These are phyloP conservation scores for Clamator glandarius DNA, from an alignment of 2,797 vertebrate genomes.

Conservation along the genomic window DNA sequence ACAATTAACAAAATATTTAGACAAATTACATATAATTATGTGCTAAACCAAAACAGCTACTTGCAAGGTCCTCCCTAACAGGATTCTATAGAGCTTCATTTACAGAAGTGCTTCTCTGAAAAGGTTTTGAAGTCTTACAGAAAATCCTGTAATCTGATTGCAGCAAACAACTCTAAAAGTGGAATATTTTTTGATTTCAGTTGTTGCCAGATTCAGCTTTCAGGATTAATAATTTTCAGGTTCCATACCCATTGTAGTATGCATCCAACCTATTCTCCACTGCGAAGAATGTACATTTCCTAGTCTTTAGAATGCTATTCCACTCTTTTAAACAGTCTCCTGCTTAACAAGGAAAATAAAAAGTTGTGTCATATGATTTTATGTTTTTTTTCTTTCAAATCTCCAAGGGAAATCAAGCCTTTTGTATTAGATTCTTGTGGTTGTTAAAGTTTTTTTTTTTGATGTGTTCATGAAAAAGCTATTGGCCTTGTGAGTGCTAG, in stretches of 20 bases:
- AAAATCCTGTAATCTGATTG: constrained; percentile 12
- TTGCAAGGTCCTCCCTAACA: neutral
- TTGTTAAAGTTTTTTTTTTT: no score
- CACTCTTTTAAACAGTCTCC: neutral
- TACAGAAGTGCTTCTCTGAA: constrained; percentile 11
- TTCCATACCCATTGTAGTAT: neutral
- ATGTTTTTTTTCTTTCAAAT: neutral
- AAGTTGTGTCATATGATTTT: neutral
- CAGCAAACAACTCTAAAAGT: neutral
- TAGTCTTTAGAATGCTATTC: neutral
- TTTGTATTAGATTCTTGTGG: neutral
- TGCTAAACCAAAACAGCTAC: constrained; percentile 33
- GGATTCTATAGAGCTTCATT: constrained; percentile 4
- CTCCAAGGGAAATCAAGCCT: neutral
- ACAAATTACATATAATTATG: constrained; percentile 43
- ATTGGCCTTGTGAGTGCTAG: neutral
- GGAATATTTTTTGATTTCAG: neutral
- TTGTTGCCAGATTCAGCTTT: neutral
- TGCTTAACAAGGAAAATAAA: neutral
- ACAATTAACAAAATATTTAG: constrained; percentile 55
- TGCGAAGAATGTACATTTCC: neutral
- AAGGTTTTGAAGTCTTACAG: constrained; percentile 14
- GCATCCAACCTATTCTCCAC: neutral
- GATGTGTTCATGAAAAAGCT: neutral
- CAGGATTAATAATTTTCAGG: neutral